Conservation (phyloP, 2,113 vertebrate genomes). For the Craseonycteris thonglongyai region DNA sequence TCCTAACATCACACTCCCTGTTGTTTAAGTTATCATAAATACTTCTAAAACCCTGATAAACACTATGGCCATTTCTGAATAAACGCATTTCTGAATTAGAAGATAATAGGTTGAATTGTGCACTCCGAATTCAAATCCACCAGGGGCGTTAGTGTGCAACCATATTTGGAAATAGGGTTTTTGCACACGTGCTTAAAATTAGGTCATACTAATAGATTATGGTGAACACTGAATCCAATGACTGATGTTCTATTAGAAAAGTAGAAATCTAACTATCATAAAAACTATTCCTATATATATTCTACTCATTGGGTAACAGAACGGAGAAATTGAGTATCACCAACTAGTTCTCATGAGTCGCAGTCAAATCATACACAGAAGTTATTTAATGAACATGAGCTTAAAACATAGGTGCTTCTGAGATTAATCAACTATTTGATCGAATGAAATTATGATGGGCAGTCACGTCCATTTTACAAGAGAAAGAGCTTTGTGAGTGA, state of each 20-base stretch:
- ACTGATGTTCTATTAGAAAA: not conserved
- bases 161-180: not conserved
- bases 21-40: not conserved
- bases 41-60: not conserved
- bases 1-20: not conserved
- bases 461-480: not conserved
- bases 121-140: not conserved
- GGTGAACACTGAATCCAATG: not conserved
- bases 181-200: not conserved
- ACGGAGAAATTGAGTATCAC: no score
- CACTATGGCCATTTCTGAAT: not conserved
- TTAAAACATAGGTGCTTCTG: not conserved
- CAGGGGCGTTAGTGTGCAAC: not conserved
- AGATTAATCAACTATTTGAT: not conserved
- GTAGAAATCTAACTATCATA: not conserved
- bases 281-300: not conserved
- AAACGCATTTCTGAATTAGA: not conserved
- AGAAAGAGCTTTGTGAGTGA: not conserved
- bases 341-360: no score
- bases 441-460: not conserved
- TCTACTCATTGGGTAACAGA: not conserved
- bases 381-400: not conserved
- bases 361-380: not conserved
- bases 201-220: not conserved
- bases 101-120: not conserved